Evolutionary conservation across 2,797 vertebrate species (phyloP), one percentile per base, ranked within the genome.

Genomic region (Coilia nasus): DNA sequence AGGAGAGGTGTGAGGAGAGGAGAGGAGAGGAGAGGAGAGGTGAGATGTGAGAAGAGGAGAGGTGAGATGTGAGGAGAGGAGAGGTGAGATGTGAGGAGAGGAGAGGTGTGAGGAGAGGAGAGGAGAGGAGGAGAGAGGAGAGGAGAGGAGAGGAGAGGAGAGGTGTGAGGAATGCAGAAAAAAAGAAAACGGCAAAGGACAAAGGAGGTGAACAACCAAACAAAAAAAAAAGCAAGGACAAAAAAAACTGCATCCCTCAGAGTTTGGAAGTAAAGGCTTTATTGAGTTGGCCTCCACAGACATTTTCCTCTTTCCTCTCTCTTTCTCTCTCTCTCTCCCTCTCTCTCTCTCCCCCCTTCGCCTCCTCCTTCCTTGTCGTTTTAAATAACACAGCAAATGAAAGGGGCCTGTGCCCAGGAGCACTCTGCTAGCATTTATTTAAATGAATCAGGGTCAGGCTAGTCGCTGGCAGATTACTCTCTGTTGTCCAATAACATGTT

Each of bases 401-500:
- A 88, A 83, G 71, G 62, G 25, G 81, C 82, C 83, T 83, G 86
- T 89, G 89, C 86, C 89, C 82, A 81, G 82, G 86, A 91, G 86
- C 84, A 3, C 82, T 87, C 81, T 85, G 23, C 64, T 14, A 86
- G 85, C 82, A 81, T 89, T 91, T 90, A 90, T 91, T 92, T 87
- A 90, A 91, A 92, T 90, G 87, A 92, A 89, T 88, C 86, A 91
- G 87, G 89, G 88, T 89, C 87, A 89, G 84, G 82, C 85, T 88
- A 88, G 88, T 92, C 85, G 86, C 83, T 81, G 80, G 78, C 86
- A 91, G 87, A 89, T 90, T 91, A 89, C 85, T 83, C 87, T 82
- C 85, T 85, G 80, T 89, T 88, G 88, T 90, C 88, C 90, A 90
- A 88, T 90, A 91, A 89, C 89, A 90, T 88, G 87, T 87, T 88